These are phyloP conservation scores for Rhagoletis pomonella DNA, from an alignment of 1,140 invertebrate genomes.

Conservation along the genomic window DNA sequence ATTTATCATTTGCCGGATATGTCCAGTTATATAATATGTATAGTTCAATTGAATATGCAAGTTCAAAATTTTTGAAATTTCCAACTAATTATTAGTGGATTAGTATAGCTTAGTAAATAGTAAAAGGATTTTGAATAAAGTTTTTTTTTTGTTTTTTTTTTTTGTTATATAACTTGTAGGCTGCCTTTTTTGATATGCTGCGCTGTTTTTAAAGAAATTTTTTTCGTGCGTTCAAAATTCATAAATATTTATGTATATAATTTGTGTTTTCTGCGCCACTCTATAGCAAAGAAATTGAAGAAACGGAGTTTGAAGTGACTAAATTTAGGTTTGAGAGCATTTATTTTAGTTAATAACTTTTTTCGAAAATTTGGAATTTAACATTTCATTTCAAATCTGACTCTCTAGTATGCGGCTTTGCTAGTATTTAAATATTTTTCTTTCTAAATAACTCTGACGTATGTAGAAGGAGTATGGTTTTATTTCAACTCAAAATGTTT, in stretches of 20 bases:
- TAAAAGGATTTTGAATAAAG: no score
- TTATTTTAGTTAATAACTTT: background rate
- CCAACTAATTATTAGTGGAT: background rate
- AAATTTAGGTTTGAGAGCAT: background rate
- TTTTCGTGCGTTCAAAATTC: background rate
- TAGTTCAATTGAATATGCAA: background rate
- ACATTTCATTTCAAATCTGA: no score
- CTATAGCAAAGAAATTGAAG: slow-evolving; percentile 17
- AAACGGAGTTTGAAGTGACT: background rate
- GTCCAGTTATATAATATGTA: slow-evolving; percentile 7
- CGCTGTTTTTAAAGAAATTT: background rate
- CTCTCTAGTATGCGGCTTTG: no score
- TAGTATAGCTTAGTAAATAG: no score
- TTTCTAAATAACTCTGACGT: no score
- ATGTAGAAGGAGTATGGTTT: no score
- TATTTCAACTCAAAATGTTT: no score
- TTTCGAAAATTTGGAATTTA: no score
- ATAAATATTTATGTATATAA: background rate
- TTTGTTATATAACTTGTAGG: background rate
- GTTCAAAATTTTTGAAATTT: background rate
- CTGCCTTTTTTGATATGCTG: slow-evolving; percentile 40
- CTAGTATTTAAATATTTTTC: no score
- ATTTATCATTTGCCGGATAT: background rate
- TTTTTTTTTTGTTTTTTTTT: background rate
- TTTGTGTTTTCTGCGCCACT: background rate